These are phyloP conservation scores for Drosophila punjabiensis DNA, from an alignment of 1,140 invertebrate species.

Conservation along the genomic window DNA sequence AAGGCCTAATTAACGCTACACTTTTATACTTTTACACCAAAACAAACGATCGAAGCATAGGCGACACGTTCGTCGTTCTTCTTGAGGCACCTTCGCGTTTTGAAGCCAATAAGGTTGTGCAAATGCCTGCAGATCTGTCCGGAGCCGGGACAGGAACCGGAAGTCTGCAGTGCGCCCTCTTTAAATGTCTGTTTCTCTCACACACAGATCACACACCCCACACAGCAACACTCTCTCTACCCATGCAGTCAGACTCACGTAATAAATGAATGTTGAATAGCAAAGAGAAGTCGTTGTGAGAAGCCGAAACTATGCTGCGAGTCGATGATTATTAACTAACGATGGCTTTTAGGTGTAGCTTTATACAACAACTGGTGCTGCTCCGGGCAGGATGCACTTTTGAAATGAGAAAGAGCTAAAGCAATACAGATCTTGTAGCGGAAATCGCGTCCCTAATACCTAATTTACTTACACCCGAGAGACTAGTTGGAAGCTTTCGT, in stretches of 20 bases:
- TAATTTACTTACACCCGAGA: constrained; percentile 16
- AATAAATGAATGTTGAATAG: constrained; percentile 51
- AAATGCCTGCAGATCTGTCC: constrained; percentile 60
- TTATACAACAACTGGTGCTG: constrained; percentile 25
- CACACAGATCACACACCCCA: constrained; percentile 32
- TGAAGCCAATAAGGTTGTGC: constrained; percentile 78
- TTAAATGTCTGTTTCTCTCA: constrained; percentile 72
- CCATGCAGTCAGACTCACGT: constrained; percentile 23
- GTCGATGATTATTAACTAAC: constrained; percentile 8
- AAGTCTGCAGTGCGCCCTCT: constrained; percentile 66
- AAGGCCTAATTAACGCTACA: constrained; percentile 70
- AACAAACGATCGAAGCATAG: constrained; percentile 43
- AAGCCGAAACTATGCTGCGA: constrained; percentile 21
- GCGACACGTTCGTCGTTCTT: constrained; percentile 49
- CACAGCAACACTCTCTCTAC: constrained; percentile 26
- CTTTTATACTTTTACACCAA: constrained; percentile 85
- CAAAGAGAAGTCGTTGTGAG: constrained; percentile 6
- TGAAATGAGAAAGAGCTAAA: background rate
- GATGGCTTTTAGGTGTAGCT: constrained; percentile 31
- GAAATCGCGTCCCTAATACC: background rate
- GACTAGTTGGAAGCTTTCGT: background rate
- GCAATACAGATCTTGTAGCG: constrained; percentile 12
- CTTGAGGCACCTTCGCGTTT: constrained; percentile 72
- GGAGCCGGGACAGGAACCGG: background rate
- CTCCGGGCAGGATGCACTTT: constrained; percentile 1